Conservation (phyloP, 2,797 vertebrate genomes). For the Peromyscus aztecus region DNA sequence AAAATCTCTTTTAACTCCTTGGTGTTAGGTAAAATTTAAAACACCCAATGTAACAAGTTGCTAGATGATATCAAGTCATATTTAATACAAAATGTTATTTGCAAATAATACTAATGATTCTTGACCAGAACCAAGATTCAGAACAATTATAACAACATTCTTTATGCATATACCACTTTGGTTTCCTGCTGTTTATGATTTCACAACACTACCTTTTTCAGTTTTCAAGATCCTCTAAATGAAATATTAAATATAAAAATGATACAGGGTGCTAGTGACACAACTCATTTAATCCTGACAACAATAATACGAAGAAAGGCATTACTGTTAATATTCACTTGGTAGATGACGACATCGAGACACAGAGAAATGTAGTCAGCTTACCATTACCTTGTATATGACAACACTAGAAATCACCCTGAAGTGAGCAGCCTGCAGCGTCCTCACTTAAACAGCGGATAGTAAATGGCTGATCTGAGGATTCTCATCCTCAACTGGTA, state of each 20-base stretch:
- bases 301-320: neutral
- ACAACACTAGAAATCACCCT: neutral
- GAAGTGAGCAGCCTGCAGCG: neutral
- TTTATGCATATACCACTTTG: neutral
- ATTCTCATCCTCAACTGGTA: neutral
- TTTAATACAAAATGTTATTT: neutral
- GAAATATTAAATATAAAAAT: constrained; percentile 52
- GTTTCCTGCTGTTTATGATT: neutral
- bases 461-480: neutral
- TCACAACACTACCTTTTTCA: neutral
- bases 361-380: neutral
- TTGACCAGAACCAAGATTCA: neutral
- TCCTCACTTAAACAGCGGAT: neutral
- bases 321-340: neutral
- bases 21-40: constrained; percentile 49
- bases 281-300: neutral
- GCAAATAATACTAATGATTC: neutral
- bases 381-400: neutral
- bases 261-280: neutral
- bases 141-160: constrained; percentile 2
- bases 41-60: constrained; percentile 18
- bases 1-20: constrained; percentile 74
- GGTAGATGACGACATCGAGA: neutral
- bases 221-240: neutral
- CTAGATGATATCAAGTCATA: neutral